Conservation (phyloP, 2,113 vertebrate genomes). For the Cebus imitator region DNA sequence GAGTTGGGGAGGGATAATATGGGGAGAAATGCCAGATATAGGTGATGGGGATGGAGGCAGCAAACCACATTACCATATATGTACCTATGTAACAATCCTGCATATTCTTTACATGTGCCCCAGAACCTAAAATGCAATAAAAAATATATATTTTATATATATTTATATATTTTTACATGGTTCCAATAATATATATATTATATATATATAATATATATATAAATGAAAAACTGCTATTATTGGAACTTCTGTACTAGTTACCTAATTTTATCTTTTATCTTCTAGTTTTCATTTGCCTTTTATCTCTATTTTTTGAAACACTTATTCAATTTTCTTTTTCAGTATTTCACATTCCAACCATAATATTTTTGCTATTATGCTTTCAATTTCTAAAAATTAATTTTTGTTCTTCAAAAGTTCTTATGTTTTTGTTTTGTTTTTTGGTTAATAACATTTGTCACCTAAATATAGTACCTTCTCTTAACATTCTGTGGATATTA, state of each 20-base stretch:
- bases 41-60: too few relatives aligned
- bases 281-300: not conserved
- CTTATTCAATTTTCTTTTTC: conserved; percentile 7
- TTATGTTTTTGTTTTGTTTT: not conserved
- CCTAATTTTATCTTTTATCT: not conserved
- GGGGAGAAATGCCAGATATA: too few relatives aligned
- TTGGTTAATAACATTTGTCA: not conserved
- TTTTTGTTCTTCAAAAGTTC: not conserved
- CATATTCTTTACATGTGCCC: too few relatives aligned
- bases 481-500: not conserved
- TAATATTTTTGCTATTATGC: not conserved
- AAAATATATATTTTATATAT: too few relatives aligned
- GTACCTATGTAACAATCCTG: too few relatives aligned
- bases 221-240: not conserved
- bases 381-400: not conserved
- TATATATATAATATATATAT: too few relatives aligned
- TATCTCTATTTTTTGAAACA: not conserved
- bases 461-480: not conserved
- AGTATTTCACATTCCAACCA: not conserved
- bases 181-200: too few relatives aligned
- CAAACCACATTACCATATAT: too few relatives aligned
- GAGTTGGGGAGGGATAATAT: too few relatives aligned
- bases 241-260: not conserved
- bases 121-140: too few relatives aligned
- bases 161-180: too few relatives aligned